Conservation (phyloP, 2,113 vertebrate genomes). For the Chrysochloris asiatica region DNA sequence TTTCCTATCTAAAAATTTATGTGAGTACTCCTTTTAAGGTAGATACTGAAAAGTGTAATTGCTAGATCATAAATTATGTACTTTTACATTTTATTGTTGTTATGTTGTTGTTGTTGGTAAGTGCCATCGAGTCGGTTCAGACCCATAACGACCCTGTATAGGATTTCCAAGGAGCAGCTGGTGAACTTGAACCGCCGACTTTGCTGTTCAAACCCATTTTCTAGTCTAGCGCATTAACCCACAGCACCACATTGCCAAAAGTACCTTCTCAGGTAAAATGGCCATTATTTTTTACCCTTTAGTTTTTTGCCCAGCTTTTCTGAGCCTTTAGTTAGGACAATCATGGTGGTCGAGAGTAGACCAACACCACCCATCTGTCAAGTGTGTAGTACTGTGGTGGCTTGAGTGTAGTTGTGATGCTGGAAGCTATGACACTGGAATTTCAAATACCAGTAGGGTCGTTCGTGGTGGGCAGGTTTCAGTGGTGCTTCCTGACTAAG, state of each 20-base stretch:
- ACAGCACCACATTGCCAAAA: no score
- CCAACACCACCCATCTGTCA: background rate
- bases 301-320: slow-evolving; percentile 13
- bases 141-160: no score
- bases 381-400: background rate
- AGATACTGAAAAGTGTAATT: background rate
- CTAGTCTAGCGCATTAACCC: no score
- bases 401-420: background rate
- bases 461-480: background rate
- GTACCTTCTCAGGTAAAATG: slow-evolving; percentile 6
- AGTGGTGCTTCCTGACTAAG: background rate
- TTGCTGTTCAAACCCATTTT: no score
- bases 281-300: background rate
- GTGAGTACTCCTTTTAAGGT: background rate
- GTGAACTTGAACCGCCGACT: no score
- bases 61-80: background rate
- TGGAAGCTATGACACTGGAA: background rate
- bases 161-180: no score
- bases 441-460: background rate
- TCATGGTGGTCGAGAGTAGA: background rate
- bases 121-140: no score
- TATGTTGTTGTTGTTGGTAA: no score
- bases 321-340: background rate
- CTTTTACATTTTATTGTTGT: background rate
- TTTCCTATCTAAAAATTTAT: background rate